A percentile compares a stretch with the other conserved stretches of the same genome.
phyloP scores from a whole-genome alignment of 2,888 invertebrate genomes.

The Bibio marci region DNA sequence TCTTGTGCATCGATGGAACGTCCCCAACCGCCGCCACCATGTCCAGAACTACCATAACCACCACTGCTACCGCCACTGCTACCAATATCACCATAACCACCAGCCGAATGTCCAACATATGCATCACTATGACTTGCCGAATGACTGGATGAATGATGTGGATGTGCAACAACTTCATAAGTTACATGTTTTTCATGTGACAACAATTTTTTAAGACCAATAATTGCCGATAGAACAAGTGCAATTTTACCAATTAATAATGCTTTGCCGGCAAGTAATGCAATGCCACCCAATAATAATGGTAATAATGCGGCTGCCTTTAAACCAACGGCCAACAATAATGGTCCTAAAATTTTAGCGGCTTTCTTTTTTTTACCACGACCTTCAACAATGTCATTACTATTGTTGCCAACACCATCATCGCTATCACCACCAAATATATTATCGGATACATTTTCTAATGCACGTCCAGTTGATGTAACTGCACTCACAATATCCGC shows the following conservation, averaged over 20 bases:
- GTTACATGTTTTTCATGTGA: slow-evolving; percentile 73
- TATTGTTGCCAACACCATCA: slow-evolving; percentile 40
- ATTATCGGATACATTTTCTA: slow-evolving; percentile 53
- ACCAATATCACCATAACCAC: slow-evolving; percentile 36
- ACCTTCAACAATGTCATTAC: slow-evolving; percentile 41
- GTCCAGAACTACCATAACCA: slow-evolving; percentile 45
- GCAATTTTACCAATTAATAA: slow-evolving; percentile 72
- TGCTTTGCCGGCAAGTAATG: slow-evolving; percentile 72
- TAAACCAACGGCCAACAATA: slow-evolving; percentile 55
- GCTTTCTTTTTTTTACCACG: slow-evolving; percentile 74
- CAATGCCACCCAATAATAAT: slow-evolving; percentile 62
- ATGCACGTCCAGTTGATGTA: slow-evolving; percentile 59
- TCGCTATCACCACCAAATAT: slow-evolving; percentile 44
- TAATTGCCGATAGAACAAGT: slow-evolving; percentile 63
- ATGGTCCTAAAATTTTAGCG: slow-evolving; percentile 57
- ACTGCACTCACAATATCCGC: slow-evolving; percentile 67
- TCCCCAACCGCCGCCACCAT: slow-evolving; percentile 55
- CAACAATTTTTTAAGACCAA: slow-evolving; percentile 67
- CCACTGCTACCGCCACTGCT: slow-evolving; percentile 32
- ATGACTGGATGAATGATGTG: slow-evolving; percentile 56
- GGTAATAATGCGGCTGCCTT: slow-evolving; percentile 68
- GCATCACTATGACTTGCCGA: slow-evolving; percentile 51
- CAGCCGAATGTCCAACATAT: slow-evolving; percentile 32
- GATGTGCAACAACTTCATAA: slow-evolving; percentile 73
- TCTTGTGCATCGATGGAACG: slow-evolving; percentile 58